Evolutionary conservation across 2,113 vertebrate species (phyloP), one percentile per base, ranked within the genome.

Genomic region (Phrynosoma platyrhinos): DNA sequence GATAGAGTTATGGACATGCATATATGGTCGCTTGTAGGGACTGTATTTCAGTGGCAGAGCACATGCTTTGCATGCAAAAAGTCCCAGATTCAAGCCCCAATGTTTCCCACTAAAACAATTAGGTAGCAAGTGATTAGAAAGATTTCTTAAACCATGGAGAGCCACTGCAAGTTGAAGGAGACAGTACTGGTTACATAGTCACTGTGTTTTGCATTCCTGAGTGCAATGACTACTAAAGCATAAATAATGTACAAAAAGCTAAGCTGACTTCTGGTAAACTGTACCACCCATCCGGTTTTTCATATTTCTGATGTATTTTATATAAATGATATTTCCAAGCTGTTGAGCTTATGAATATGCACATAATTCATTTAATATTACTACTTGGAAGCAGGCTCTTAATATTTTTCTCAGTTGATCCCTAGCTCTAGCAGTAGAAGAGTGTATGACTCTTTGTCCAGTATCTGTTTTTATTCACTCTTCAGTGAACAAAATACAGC

Each of bases 241-340:
- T 10, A 71, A 30, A 27, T 92, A 94, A 90, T 80, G 14, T 94
- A 92, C 83, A 79, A 86, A 94, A 91, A 94, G 89, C 85, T 92
- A 90, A 91, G 89, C 89, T 90, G 94, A 95, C 94, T 94, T 93
- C 91, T 93, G 90, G 90, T 90, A 91, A 92, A 91, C 92, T 89
- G 88, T 78, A 91, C 88, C 10, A 79, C 8, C 55, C 20, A 14
- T 27, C 30, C 13, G 40, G 40, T 42, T 64, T 18, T 12, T 27
- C 91, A 89, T 94, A 89, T 85, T 92, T 91, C 88, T 91, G 90
- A 90, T 93, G 93, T 91, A 93, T 92, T 91, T 95, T 94, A 94
- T 92, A 91, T 42, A 68, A n/a, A n/a, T n/a, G 42, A 94, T 91
- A 94, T 94, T 94, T 93, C 95, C 91, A 82, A 82, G 85, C 9